Conservation (phyloP, 2,797 vertebrate genomes). For the Trachops cirrhosus region DNA sequence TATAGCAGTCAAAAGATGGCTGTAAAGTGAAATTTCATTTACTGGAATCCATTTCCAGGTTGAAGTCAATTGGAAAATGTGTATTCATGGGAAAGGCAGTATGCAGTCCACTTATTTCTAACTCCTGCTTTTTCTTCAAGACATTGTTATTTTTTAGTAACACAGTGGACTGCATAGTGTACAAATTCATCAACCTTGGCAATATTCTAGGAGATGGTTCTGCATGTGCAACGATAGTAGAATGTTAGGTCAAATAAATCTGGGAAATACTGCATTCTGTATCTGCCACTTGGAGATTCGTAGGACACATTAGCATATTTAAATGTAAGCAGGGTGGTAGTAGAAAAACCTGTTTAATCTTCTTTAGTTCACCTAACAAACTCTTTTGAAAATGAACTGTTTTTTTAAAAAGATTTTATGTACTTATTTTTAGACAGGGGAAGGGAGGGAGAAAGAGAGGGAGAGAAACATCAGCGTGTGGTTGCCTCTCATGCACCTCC, state of each 20-base stretch:
- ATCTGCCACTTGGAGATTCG: not conserved
- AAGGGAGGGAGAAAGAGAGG: too few species aligned
- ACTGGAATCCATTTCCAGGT: not conserved
- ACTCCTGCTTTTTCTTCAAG: not conserved
- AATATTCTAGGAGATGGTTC: not conserved
- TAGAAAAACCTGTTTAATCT: not conserved
- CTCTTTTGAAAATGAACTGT: not conserved
- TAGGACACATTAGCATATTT: not conserved
- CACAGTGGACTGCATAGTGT: rapidly evolving
- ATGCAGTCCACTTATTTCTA: not conserved
- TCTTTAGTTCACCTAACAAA: not conserved
- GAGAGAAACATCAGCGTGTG: too few species aligned
- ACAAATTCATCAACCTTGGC: not conserved
- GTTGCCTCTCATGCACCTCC: too few species aligned
- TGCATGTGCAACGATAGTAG: too few species aligned
- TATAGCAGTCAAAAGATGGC: not conserved
- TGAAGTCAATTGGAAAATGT: not conserved
- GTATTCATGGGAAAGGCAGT: not conserved
- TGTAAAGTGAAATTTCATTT: not conserved
- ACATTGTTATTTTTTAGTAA: not conserved
- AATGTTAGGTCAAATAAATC: not conserved
- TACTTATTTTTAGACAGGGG: too few species aligned
- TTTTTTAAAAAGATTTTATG: too few species aligned
- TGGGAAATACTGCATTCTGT: not conserved
- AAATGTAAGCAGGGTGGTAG: not conserved